Percentiles rank a stretch among this genome's conserved stretches.
Evolutionary conservation across 2,888 invertebrate species (phyloP).

Genomic region (Drosophila phalerata): DNA sequence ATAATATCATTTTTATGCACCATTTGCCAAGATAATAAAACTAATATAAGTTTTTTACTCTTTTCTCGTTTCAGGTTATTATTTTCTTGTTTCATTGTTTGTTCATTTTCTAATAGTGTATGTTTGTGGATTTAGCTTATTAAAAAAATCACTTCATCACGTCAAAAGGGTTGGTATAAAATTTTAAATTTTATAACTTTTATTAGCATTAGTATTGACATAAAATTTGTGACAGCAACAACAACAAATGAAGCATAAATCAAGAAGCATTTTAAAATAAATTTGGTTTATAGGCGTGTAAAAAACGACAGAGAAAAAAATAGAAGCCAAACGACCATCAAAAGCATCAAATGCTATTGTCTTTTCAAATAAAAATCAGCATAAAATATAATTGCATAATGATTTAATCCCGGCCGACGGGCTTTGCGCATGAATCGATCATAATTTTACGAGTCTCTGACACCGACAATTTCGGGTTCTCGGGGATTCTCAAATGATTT

Average conservation of each 20-base stretch:
- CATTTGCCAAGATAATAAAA: slow-evolving; percentile 12
- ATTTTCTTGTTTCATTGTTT: slow-evolving; percentile 23
- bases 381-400: slow-evolving; percentile 70
- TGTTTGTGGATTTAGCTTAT: slow-evolving; percentile 65
- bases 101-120: slow-evolving; percentile 38
- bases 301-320: slow-evolving; percentile 16
- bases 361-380: slow-evolving; percentile 46
- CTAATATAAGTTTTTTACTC: slow-evolving; percentile 32
- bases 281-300: slow-evolving; percentile 49
- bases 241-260: slow-evolving; percentile 52
- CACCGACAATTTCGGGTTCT: slow-evolving; percentile 15
- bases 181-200: slow-evolving; percentile 58
- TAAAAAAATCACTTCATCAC: slow-evolving; percentile 56
- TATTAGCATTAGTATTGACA: slow-evolving; percentile 56
- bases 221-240: slow-evolving; percentile 25
- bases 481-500: slow-evolving; percentile 33
- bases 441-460: slow-evolving; percentile 48
- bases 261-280: slow-evolving; percentile 61
- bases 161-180: slow-evolving; percentile 65
- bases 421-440: slow-evolving; percentile 73
- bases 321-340: slow-evolving; percentile 1
- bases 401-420: slow-evolving; percentile 65
- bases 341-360: slow-evolving; percentile 49
- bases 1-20: slow-evolving; percentile 11
- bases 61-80: slow-evolving; percentile 63